Base-by-base conservation (phyloP, 2,888 invertebrate species). In the Emesis furor region DNA sequence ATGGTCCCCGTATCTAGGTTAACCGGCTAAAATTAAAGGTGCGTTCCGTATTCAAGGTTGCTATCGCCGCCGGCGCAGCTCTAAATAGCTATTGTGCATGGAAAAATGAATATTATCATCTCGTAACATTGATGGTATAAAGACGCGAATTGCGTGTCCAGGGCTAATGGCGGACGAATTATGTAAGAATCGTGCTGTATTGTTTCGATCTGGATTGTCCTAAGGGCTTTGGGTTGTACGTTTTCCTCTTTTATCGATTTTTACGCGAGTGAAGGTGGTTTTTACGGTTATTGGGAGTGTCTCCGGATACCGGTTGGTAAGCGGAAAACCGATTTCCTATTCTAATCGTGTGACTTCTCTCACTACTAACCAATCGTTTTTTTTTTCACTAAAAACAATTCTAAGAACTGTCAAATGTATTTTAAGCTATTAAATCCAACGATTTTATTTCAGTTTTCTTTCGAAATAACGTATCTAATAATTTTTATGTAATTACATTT, bases 21-120 rank as follows among this genome's bases (percentile, higher is more conserved):
- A 96, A 93, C 95, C 96, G 96, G 95, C 96, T 96, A 96, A 95
- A 96, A 95, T 96, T 96, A 96, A 96, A 96, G 96, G 96, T 96
- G 96, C 96, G 96, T 96, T 95, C 94, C 92, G 91, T 93, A 94
- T 95, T 96, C 96, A 96, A 96, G 96, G 96, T 95, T 96, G 95
- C 92, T 92, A 94, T 76, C 90, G 92, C 91, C 95, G 95, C 96
- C 95, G 94, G 95, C 96, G 95, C 96, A 95, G 94, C 93, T 92
- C 94, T 93, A 92, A 95, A 95, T 95, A 95, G 94, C 94, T 92
- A 94, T 92, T 93, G 93, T 93, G 93, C 94, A 95, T 93, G 95
- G 95, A 93, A 95, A 90, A 93, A 94, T 93, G 92, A 92, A 93
- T 92, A 93, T 91, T 90, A 92, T 92, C 92, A 91, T 91, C 92